Base-by-base conservation (phyloP, 2,797 vertebrate species). In the Clarias pachynema region DNA sequence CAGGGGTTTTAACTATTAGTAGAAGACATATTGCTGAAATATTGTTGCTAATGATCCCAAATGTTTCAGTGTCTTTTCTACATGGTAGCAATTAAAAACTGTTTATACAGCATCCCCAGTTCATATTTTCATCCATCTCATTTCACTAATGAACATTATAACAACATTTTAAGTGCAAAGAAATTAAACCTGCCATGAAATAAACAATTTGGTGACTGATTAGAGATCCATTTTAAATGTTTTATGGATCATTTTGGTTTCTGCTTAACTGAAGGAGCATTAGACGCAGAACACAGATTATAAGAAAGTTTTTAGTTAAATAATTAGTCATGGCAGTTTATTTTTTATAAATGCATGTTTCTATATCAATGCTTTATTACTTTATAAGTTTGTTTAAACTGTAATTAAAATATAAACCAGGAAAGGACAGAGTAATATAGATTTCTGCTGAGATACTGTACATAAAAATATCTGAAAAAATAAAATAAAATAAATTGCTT, bases 281-380 rank as follows among this genome's bases (percentile, higher is more conserved):
- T 84, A 24, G 15, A 37, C 20, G 29, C 31, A 75, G 56, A 74
- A 85, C 81, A 60, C 68, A 12, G 44, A 49, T 10, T 12, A 49
- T 49, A 49, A 49, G 2, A 12, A 49, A 49, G 44, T 49, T 69
- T 49, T 69, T 84, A 26, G 16, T 7, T 68, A 85, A 84, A 59
- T 20, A 79, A 37, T 63, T 37, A 18, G 16, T 78, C 24, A 59
- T 72, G 34, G 56, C 59, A 29, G 26, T 81, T 68, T 72, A 29
- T 72, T 79, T 86, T 26, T 69, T 31, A 53, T 85, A 22, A 37
- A 84, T 78, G 53, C 82, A 62, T 81, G 79, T 74, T 70, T 15
- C 14, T 8, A 73, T 60, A 57, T 66, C 26, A 78, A 16, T 1
- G 0, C 8, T 24, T 37, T 34, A 31, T 78, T 59, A 44, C 75